Percentiles rank a stretch among this genome's conserved stretches.
phyloP scores from a whole-genome alignment of 2,113 vertebrate genomes.

The Saguinus imperator region DNA sequence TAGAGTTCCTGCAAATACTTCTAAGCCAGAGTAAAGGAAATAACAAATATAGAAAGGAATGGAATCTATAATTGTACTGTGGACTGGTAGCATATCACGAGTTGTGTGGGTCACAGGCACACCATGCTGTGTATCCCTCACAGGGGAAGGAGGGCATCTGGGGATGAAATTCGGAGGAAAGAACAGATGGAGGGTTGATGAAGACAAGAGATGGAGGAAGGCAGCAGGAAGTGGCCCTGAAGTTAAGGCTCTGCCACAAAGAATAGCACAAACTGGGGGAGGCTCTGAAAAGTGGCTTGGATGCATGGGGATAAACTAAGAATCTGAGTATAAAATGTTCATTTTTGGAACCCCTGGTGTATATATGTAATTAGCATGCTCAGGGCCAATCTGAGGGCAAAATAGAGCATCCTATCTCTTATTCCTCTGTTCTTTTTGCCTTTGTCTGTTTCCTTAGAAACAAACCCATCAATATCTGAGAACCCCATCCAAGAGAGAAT shows the following conservation, averaged over 20 bases:
- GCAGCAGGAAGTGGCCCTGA: conserved; percentile 31
- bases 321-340: conserved; percentile 29
- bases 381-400: conserved; percentile 3
- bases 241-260: conserved; percentile 39
- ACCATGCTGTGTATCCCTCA: neutral
- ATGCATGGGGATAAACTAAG: conserved; percentile 31
- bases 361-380: neutral
- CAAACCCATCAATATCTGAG: conserved; percentile 43
- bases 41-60: conserved; percentile 37
- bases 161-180: conserved; percentile 31
- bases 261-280: neutral
- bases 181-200: conserved; percentile 41
- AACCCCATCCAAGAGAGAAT: conserved; percentile 39
- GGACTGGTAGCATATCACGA: conserved; percentile 24
- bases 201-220: conserved; percentile 32
- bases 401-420: conserved; percentile 33
- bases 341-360: neutral
- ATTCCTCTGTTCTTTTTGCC: conserved; percentile 41
- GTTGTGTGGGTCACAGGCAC: neutral
- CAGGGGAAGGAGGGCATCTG: conserved; percentile 33
- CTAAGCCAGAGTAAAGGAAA: conserved; percentile 27
- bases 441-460: conserved; percentile 61
- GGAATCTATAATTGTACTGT: conserved; percentile 35
- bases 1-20: conserved; percentile 25
- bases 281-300: neutral